phyloP scores from a whole-genome alignment of 2,113 vertebrate genomes.

The Myrmecophaga tridactyla region DNA sequence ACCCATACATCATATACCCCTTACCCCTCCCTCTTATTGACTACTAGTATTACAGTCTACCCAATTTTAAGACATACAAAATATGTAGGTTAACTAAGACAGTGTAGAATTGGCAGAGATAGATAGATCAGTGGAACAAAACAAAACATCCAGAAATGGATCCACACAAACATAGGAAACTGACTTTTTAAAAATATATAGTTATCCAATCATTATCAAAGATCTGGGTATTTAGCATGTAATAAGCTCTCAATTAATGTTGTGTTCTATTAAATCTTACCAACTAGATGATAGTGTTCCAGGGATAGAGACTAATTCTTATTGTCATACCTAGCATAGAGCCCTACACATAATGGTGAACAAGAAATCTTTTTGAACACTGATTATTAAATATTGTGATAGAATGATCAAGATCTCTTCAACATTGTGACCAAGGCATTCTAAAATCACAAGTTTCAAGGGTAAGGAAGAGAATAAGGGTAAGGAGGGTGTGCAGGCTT shows the following conservation, averaged over 20 bases:
- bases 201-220: no score
- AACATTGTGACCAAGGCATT: background rate
- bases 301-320: background rate
- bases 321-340: background rate
- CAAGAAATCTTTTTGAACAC: background rate
- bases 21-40: no score
- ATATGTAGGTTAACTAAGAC: no score
- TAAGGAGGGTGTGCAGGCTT: background rate
- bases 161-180: no score
- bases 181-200: no score
- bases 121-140: no score
- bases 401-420: background rate
- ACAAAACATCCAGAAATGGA: no score
- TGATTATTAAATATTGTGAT: background rate
- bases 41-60: no score
- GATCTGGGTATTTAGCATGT: background rate
- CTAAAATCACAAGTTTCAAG: background rate
- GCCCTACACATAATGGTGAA: background rate
- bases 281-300: background rate
- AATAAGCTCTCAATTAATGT: background rate
- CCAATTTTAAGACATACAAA: no score
- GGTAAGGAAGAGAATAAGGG: background rate
- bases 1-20: no score
- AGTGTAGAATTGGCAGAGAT: no score
- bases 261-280: background rate